Base-by-base conservation (phyloP, 2,113 vertebrate species). In the Trichomycterus rosablanca region DNA sequence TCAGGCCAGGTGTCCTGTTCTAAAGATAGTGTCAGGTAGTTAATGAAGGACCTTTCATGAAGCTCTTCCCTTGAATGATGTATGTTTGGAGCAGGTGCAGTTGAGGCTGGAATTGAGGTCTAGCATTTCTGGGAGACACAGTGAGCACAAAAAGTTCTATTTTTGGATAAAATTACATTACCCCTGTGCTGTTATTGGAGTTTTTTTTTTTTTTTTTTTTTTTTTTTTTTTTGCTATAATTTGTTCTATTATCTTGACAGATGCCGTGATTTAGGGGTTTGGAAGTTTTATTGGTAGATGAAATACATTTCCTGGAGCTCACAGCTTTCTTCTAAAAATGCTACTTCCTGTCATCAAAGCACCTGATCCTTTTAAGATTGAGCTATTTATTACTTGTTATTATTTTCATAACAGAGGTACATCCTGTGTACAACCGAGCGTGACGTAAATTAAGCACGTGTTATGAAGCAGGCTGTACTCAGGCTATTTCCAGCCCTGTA, bases 401-500 rank as follows among this genome's bases (percentile, higher is more conserved):
- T 1, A 28, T 23, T 23, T 59, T 26, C 26, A 9, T 5, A 43
- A 43, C 32, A 8, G 7, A 15, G 26, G 12, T 10, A 52, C 24
- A 48, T 48, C 28, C 19, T 59, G 26, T 14, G 15, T 24, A 37
- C 22, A 3, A 22, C 19, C 37, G 26, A 32, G 3, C 4, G 1
- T 52, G 35, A 52, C 8, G 24, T 51, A 24, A 51, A 43, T 62
- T 14, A 30, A 24, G n/a, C n/a, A 28, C 16, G 1, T 62, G 59
- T n/a, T 51, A 23, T 51, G 46, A 52, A 52, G 46, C 35, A 43
- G 48, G 48, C 24, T 63, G 59, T 46, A 6, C 59, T 62, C 16
- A 40, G 59, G 15, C 37, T 34, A 39, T 55, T 44, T 40, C 32
- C 18, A 53, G 22, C 3, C 8, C 61, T 46, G 19, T 18, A 44